Conservation (phyloP, 2,797 vertebrate genomes). For the Borostomias antarcticus region DNA sequence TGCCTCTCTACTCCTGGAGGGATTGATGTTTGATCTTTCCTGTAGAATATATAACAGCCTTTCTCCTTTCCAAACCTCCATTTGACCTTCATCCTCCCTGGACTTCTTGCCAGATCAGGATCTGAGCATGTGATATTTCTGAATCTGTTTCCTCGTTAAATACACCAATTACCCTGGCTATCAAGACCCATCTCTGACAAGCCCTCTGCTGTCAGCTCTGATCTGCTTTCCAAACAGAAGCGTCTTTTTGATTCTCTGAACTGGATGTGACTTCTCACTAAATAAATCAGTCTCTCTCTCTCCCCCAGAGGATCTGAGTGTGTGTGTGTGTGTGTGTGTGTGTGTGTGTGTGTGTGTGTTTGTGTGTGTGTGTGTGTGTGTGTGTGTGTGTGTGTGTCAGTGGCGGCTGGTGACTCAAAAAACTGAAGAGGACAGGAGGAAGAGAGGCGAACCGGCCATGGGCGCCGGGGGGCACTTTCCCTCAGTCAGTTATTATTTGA, state of each 20-base stretch:
- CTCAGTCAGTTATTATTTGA: too few relatives aligned
- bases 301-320: constrained; percentile 51
- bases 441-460: too few relatives aligned
- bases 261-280: constrained; percentile 55
- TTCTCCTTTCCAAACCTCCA: too few relatives aligned
- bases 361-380: too few relatives aligned
- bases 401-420: too few relatives aligned
- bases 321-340: constrained; percentile 24
- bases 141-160: constrained; percentile 70
- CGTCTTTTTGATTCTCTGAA: constrained; percentile 54
- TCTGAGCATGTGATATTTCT: constrained; percentile 53
- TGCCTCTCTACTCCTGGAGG: too few relatives aligned
- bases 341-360: too few relatives aligned
- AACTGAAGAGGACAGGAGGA: too few relatives aligned
- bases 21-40: too few relatives aligned
- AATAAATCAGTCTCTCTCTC: constrained; percentile 63
- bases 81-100: background rate
- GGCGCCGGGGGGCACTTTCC: too few relatives aligned
- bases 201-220: constrained; percentile 50
- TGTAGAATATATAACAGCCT: too few relatives aligned
- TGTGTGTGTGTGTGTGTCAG: constrained; percentile 27
- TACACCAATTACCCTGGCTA: constrained; percentile 66
- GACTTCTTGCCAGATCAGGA: constrained; percentile 45
- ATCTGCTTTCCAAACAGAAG: constrained; percentile 40
- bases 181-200: constrained; percentile 58